phyloP scores from a whole-genome alignment of 1,140 invertebrate genomes.

The Conopomorpha cramerella region DNA sequence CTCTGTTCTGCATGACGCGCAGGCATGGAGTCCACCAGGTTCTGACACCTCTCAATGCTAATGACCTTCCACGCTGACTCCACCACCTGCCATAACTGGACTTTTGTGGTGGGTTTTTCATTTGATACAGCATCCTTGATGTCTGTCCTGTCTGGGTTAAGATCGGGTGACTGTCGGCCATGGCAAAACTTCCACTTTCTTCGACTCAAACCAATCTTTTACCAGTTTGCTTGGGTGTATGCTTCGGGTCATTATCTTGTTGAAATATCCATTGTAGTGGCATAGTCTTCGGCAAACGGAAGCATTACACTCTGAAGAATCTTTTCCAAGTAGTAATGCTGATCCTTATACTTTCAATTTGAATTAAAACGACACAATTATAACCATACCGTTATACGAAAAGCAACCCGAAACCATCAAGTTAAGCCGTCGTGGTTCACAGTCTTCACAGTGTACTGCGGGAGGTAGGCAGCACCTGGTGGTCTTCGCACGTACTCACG shows the following conservation, averaged over 20 bases:
- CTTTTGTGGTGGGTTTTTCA: slow-evolving; percentile 1
- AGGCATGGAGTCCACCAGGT: not conserved
- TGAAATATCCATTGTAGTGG: no score
- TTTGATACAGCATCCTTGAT: no score
- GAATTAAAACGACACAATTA: no score
- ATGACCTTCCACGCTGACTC: not conserved
- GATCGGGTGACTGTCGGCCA: not conserved
- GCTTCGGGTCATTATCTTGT: slow-evolving; percentile 1
- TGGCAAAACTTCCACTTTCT: not conserved
- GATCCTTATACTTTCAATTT: no score
- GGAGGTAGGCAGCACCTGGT: slow-evolving; percentile 2
- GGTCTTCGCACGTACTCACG: slow-evolving; percentile 7
- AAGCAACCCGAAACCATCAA: not conserved
- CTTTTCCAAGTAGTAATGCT: no score
- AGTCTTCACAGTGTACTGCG: slow-evolving; percentile 6
- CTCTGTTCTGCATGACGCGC: not conserved
- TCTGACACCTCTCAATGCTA: not conserved
- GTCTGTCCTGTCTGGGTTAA: no score
- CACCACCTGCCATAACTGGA: no score
- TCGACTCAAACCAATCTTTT: no score
- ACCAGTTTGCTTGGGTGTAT: not conserved
- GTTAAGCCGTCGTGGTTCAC: slow-evolving; percentile 4
- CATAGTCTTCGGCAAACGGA: no score
- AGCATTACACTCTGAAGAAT: no score
- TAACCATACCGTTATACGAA: not conserved